Percentiles rank a stretch among this genome's conserved stretches.
Conservation (phyloP, 2,888 invertebrate species). For the Eupithecia exiguata region DNA sequence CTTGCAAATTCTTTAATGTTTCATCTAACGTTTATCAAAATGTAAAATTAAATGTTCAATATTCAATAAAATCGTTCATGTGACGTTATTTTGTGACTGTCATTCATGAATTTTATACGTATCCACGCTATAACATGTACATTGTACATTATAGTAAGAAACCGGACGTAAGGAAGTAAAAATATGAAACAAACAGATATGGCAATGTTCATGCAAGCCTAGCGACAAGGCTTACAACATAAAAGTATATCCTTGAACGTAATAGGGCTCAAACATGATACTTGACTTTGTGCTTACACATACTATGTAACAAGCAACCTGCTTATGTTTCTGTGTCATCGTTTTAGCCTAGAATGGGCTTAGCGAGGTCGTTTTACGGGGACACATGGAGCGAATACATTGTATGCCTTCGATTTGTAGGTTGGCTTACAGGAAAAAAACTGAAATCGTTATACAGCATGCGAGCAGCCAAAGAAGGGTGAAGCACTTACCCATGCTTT, state of each 20-base stretch:
- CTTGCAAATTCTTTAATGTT: too few relatives aligned
- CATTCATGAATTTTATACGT: too few relatives aligned
- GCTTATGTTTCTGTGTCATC: constrained; percentile 1
- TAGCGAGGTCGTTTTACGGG: background rate
- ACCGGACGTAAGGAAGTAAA: background rate
- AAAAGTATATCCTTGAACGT: constrained; percentile 18
- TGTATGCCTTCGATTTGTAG: background rate
- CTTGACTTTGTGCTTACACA: constrained; percentile 21
- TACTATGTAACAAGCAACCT: constrained; percentile 15
- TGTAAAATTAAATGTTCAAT: too few relatives aligned
- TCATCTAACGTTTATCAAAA: too few relatives aligned
- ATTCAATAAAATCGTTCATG: too few relatives aligned
- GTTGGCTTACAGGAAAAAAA: background rate
- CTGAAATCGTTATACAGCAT: background rate
- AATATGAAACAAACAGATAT: background rate
- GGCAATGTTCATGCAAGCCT: background rate
- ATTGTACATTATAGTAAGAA: background rate
- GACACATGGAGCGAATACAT: background rate
- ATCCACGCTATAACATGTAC: too few relatives aligned
- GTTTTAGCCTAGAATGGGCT: background rate
- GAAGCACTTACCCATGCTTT: too few relatives aligned
- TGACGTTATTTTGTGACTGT: too few relatives aligned
- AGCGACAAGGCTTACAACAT: background rate
- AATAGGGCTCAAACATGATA: constrained; percentile 17
- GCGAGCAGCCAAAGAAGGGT: too few relatives aligned